These are phyloP conservation scores for Falco novaeseelandiae DNA, from an alignment of 2,797 vertebrate genomes.

Conservation along the genomic window DNA sequence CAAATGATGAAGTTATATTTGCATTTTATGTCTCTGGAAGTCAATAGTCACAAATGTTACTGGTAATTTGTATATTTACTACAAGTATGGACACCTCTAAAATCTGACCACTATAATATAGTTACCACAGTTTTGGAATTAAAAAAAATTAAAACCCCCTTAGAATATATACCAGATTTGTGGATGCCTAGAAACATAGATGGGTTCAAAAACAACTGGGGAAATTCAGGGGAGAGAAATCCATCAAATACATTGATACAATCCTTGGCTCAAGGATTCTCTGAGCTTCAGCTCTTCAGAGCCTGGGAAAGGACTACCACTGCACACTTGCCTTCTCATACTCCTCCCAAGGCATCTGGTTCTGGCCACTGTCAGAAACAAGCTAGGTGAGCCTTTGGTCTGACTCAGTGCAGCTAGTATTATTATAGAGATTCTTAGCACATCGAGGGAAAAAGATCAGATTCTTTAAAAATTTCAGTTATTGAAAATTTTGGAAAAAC, in stretches of 20 bases:
- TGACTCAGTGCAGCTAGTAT: not conserved
- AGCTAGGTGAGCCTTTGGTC: not conserved
- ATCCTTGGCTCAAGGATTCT: not conserved
- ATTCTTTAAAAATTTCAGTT: not conserved
- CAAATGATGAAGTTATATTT: not conserved
- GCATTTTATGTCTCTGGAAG: not conserved
- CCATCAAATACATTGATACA: not conserved
- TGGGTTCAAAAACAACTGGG: not conserved
- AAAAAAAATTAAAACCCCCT: not conserved
- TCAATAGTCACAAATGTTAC: not conserved
- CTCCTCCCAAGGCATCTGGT: not conserved
- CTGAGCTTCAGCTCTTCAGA: not conserved
- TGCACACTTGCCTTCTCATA: not conserved
- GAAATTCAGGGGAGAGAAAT: not conserved
- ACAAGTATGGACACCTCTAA: not conserved
- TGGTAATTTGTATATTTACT: not conserved
- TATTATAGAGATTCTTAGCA: not conserved
- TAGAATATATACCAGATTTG: not conserved
- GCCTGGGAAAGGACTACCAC: not conserved
- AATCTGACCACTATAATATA: not conserved
- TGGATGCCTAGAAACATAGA: not conserved
- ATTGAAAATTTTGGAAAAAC: not conserved
- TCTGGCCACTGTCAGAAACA: not conserved
- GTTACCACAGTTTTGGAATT: not conserved
- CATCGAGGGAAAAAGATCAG: not conserved